Base-by-base conservation (phyloP, 2,888 invertebrate species). In the Himalopsyche kuldschensis region DNA sequence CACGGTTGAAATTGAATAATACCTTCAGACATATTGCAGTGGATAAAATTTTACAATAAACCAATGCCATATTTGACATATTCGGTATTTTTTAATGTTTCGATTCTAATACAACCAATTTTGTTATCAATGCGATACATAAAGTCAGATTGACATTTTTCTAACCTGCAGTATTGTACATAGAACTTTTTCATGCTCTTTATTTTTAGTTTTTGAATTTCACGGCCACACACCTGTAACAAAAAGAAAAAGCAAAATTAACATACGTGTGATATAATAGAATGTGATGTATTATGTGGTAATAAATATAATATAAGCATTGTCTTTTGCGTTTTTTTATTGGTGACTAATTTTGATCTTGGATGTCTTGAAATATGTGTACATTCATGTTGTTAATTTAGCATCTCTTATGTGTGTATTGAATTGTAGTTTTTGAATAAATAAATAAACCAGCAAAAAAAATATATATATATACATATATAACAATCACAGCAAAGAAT, bases 231-330 rank as follows among this genome's bases (percentile, higher is more conserved):
- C 90, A 90, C 90, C 92, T 92, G 92, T 88, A 92, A 92, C 92
- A 92, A 92, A 91, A 91, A 90, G 90, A 86, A 80, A 91, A 92
- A 92, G 92, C 92, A 89, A 92, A 92, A 92, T 92, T 92, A 92
- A 92, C 92, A 87, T 90, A 86, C 90, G 41, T 83, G 78, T 83
- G 75, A 80, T 69, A 69, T 69, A n/a, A 69, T 27, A 69, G 27
- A 5, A 69, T 69, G 69, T 69, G 69, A 69, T 30, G 69, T 69
- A 10, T 69, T 69, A 69, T 69, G 69, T 69, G 30, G 24, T 3
- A 30, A 69, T 15, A 41, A 15, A 1, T 41, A 4, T 41, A n/a
- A n/a, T n/a, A n/a, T n/a, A n/a, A n/a, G n/a, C n/a, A n/a, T n/a
- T n/a, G n/a, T n/a, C n/a, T 35, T 35, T 35, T 8, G 35, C 35